phyloP scores from a whole-genome alignment of 2,888 invertebrate species.

The Torymus auratus region DNA sequence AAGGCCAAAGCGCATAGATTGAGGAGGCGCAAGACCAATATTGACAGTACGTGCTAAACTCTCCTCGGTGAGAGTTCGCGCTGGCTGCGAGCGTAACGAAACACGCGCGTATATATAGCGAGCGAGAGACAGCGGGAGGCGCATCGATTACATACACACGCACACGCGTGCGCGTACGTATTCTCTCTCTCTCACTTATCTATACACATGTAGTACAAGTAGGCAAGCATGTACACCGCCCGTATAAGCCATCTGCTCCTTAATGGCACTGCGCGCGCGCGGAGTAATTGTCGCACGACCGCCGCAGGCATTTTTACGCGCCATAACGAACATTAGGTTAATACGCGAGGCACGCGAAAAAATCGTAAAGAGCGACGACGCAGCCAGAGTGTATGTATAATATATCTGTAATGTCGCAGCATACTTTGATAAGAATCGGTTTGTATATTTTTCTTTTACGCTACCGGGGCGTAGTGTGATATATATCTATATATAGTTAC shows the following conservation, averaged over 20 bases:
- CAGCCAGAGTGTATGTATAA: background rate
- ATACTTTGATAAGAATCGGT: slow-evolving; percentile 40
- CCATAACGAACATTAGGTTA: slow-evolving; percentile 26
- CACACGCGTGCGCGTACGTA: background rate
- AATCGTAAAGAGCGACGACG: slow-evolving; percentile 36
- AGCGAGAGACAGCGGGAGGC: no score
- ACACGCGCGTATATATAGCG: background rate
- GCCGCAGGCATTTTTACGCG: slow-evolving; percentile 30
- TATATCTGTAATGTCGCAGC: background rate
- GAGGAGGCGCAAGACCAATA: slow-evolving; percentile 40
- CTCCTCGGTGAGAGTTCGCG: background rate
- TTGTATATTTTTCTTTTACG: slow-evolving; percentile 28
- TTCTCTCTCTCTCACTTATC: slow-evolving; percentile 13
- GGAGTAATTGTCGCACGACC: slow-evolving; percentile 39
- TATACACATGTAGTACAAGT: slow-evolving; percentile 38
- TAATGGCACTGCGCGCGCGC: background rate
- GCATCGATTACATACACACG: no score
- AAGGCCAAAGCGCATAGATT: slow-evolving; percentile 28
- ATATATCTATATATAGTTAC: slow-evolving; percentile 4
- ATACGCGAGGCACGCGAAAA: slow-evolving; percentile 30
- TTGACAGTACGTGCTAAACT: slow-evolving; percentile 46
- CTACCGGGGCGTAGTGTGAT: background rate
- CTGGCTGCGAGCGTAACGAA: background rate
- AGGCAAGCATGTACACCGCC: slow-evolving; percentile 20
- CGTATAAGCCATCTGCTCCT: slow-evolving; percentile 32